Conservation (phyloP, 2,797 vertebrate genomes). For the Limnodromus scolopaceus region DNA sequence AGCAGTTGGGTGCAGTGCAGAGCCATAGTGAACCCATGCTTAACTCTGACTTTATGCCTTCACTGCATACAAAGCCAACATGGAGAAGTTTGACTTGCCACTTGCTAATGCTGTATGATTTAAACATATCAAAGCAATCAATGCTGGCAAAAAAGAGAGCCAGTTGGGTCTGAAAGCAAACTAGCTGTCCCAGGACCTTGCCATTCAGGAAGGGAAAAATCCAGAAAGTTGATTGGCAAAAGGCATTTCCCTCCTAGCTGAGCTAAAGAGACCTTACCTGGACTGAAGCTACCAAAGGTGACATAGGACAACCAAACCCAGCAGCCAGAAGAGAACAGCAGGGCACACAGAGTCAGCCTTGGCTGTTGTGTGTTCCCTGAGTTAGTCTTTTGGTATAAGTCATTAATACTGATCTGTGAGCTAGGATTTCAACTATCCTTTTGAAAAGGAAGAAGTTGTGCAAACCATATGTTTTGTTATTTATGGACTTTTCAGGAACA, state of each 20-base stretch:
- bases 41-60: neutral
- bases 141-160: neutral
- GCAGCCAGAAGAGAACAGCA: neutral
- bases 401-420: neutral
- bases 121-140: neutral
- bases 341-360: accelerated
- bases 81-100: neutral
- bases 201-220: neutral
- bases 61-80: neutral
- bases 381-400: neutral
- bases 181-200: neutral
- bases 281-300: neutral
- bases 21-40: neutral
- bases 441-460: neutral
- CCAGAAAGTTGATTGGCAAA: neutral
- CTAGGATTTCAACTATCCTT: neutral
- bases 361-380: neutral
- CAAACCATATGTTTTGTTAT: neutral
- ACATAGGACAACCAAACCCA: neutral
- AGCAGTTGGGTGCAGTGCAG: neutral
- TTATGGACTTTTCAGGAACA: neutral
- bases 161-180: neutral
- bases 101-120: neutral
- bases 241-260: neutral
- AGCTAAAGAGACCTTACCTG: neutral